Evolutionary conservation across 2,797 vertebrate genomes (phyloP).

Genomic region (Smutsia gigantea): DNA sequence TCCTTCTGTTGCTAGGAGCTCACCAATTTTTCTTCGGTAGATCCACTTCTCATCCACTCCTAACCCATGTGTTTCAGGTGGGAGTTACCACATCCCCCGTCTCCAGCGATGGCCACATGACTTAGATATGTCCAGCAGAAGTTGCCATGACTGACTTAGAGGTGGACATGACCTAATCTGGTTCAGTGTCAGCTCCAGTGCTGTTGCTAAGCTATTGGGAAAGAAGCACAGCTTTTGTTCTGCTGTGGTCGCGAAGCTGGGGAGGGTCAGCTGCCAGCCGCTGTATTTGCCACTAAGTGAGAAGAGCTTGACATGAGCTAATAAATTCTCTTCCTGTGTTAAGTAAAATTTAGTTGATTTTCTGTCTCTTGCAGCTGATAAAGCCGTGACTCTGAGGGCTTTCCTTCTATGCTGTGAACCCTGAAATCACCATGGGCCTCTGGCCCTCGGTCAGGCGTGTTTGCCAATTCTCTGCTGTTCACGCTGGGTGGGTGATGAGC

Average conservation of each 20-base stretch:
- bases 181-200: not conserved
- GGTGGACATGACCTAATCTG: not conserved
- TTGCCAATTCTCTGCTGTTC: not conserved
- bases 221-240: not conserved
- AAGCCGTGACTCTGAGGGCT: not conserved
- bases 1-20: not conserved
- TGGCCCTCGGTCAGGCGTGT: not conserved
- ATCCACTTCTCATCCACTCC: not conserved
- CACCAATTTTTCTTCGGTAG: not conserved
- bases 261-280: fast-evolving
- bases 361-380: not conserved
- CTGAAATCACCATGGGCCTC: not conserved
- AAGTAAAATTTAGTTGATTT: not conserved
- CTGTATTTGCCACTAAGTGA: not conserved
- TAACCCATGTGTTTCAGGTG: not conserved
- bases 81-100: not conserved
- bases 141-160: not conserved
- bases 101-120: not conserved
- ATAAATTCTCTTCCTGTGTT: not conserved
- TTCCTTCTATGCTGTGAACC: not conserved
- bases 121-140: not conserved
- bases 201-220: not conserved
- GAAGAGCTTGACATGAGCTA: not conserved
- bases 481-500: not conserved
- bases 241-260: not conserved